Conservation (phyloP, 1,140 invertebrate species). For the Aleiodes sp. region DNA sequence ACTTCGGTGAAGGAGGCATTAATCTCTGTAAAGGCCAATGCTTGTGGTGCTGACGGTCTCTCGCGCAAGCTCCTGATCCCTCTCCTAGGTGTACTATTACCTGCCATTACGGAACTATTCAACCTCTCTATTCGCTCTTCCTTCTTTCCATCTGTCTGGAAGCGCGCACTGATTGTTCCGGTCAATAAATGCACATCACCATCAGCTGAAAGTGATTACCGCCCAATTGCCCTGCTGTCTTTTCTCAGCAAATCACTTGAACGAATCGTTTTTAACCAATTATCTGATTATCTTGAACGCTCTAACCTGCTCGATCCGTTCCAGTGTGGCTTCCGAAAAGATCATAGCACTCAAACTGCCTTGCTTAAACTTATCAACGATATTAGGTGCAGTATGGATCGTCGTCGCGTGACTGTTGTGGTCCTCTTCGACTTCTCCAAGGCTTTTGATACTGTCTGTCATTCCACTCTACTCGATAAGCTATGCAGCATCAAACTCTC, state of each 20-base stretch:
- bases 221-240: not conserved
- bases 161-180: not conserved
- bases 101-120: too few relatives aligned
- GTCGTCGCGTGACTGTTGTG: conserved; percentile 22
- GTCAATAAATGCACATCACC: not conserved
- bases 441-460: conserved; percentile 42
- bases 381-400: conserved; percentile 23
- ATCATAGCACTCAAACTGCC: conserved; percentile 31
- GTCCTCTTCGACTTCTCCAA: conserved; percentile 40
- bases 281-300: not conserved
- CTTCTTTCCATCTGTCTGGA: not conserved
- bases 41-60: too few relatives aligned
- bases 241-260: not conserved
- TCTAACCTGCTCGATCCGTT: not conserved
- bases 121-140: too few relatives aligned
- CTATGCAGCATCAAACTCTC: not conserved
- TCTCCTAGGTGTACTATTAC: too few relatives aligned
- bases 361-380: conserved; percentile 31
- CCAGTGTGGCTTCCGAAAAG: conserved; percentile 30
- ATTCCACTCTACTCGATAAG: conserved; percentile 24
- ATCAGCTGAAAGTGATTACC: not conserved
- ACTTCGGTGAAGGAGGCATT: too few relatives aligned
- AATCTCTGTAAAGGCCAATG: too few relatives aligned
- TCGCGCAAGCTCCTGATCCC: too few relatives aligned
- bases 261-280: not conserved